Base-by-base conservation (phyloP, 2,113 vertebrate genomes). In the Melozone crissalis region DNA sequence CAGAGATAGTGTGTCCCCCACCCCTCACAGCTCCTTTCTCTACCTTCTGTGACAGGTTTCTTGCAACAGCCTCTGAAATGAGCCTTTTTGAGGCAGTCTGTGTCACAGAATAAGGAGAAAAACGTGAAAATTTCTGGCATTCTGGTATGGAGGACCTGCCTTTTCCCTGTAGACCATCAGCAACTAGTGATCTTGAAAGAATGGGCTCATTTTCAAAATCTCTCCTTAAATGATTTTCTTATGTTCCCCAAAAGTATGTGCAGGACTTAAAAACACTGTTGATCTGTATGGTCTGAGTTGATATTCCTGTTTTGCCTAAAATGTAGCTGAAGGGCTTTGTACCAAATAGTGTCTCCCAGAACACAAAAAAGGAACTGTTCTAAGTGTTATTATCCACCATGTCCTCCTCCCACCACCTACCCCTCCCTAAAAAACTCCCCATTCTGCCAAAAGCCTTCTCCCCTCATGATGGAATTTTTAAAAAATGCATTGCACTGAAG, bases 51-150 rank as follows among this genome's bases (percentile, higher is more conserved):
- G 51, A 28, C 28, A 69, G 54, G 9, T 65, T 68, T 69, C 23
- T 65, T 69, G 28, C 30, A 51, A 24, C 17, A 62, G 0, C 20
- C 23, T 67, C 83, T 54, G 51, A 88, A 59, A 43, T 11, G 3
- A 11, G 41, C 49, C 39, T 65, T 73, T 74, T 81, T 54, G 19
- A 41, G 35, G 10, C 33, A 85, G 19, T 20, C 24, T 43, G 2
- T 61, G 17, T 27, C 63, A 68, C 28, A 69, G 39, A 68, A 58
- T 9, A 44, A 72, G 28, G 5, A 61, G 26, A 41, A 82, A 73
- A 88, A 46, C 0, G 0, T 18, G 6, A 23, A 51, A 5, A 30
- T 30, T 51, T 54, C 78, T 2, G 3, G 33, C 31, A 37, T 8
- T 1, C 19, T 44, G 8, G 21, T 41, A 30, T 6, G 49, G 33